phyloP scores from a whole-genome alignment of 2,797 vertebrate species.

The Tenualosa thibaudeaui region DNA sequence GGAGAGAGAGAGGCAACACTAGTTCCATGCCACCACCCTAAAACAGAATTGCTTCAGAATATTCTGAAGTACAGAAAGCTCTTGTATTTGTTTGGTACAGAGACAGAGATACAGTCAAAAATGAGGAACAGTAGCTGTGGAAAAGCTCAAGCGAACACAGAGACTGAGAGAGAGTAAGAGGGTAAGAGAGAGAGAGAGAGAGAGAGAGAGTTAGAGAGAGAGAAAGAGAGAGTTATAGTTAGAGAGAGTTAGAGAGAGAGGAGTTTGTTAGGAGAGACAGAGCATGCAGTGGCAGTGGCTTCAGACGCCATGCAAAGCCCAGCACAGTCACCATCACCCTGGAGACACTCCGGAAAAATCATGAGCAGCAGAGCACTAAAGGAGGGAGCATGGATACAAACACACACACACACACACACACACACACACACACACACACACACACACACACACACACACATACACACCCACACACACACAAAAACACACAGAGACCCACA shows the following conservation, averaged over 20 bases:
- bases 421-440: constrained; percentile 37
- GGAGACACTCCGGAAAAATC: constrained; percentile 53
- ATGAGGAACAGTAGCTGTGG: constrained; percentile 87
- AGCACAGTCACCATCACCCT: constrained; percentile 56
- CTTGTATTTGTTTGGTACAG: constrained; percentile 53
- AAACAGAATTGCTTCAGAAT: constrained; percentile 99
- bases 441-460: constrained; percentile 30
- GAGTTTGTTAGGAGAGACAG: constrained; percentile 58
- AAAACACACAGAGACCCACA: constrained; percentile 57
- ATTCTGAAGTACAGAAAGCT: constrained; percentile 92
- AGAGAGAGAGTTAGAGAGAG: constrained; percentile 49
- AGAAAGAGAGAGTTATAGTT: constrained; percentile 49
- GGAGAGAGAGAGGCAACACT: constrained; percentile 96
- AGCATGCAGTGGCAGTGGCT: constrained; percentile 77
- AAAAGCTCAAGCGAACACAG: constrained; percentile 82
- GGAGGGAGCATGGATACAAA: background rate
- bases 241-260: constrained; percentile 51
- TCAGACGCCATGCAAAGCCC: constrained; percentile 88
- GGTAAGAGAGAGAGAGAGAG: constrained; percentile 36
- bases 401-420: constrained; percentile 24
- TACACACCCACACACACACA: constrained; percentile 34
- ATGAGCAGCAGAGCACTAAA: constrained; percentile 10
- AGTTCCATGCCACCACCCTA: constrained; percentile 99
- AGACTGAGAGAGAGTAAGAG: constrained; percentile 35
- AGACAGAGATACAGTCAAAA: constrained; percentile 73